Conservation (phyloP, 2,113 vertebrate genomes). For the Ceyx margarethae region DNA sequence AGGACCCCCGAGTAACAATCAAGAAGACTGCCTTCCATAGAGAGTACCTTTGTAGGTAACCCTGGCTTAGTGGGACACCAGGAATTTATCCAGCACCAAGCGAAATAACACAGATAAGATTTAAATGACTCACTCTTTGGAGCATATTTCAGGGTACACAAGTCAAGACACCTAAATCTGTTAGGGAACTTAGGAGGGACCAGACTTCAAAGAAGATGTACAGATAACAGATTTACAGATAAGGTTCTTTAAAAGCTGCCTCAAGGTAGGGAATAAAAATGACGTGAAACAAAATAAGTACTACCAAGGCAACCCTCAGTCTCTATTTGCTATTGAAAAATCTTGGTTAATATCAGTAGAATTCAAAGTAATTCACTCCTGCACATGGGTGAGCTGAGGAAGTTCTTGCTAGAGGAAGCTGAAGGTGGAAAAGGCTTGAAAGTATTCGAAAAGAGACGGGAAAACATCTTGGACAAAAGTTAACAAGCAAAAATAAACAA, state of each 20-base stretch:
- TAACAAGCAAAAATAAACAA: no score
- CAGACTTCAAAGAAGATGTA: conserved; percentile 10
- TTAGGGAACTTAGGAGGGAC: neutral
- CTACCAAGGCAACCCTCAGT: neutral
- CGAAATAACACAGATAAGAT: neutral
- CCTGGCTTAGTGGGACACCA: neutral
- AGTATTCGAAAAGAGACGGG: neutral
- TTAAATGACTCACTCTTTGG: conserved; percentile 15
- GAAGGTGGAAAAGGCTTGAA: neutral
- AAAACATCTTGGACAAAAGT: neutral
- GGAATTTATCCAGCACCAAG: neutral
- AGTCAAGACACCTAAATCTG: conserved; percentile 24
- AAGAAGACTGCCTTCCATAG: neutral
- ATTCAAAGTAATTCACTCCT: neutral
- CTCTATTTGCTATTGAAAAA: neutral
- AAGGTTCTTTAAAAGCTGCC: conserved; percentile 12
- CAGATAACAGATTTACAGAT: neutral
- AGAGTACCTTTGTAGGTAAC: neutral
- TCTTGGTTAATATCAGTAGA: neutral
- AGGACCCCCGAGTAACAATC: neutral
- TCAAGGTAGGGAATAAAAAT: conserved; percentile 14
- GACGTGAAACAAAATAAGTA: neutral
- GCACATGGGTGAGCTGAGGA: neutral
- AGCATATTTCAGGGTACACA: conserved; percentile 17
- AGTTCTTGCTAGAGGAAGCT: neutral